Conservation (phyloP, 2,113 vertebrate genomes). For the Lethenteron reissneri region DNA sequence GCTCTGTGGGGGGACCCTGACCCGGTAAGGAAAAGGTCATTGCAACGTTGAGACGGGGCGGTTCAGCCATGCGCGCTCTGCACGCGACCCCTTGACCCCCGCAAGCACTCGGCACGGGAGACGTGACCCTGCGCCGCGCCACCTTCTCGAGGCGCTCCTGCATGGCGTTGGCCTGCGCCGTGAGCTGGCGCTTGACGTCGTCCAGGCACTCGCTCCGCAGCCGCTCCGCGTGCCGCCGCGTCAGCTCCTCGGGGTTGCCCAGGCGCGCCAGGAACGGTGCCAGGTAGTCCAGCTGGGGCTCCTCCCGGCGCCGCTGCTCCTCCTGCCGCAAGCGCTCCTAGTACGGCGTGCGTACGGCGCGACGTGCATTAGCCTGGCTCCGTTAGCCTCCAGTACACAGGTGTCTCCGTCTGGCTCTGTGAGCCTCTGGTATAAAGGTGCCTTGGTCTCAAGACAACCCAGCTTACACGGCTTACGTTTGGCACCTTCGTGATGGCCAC, state of each 20-base stretch:
- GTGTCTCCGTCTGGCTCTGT: too few species aligned
- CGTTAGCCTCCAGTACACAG: too few species aligned
- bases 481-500: too few species aligned
- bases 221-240: conserved; percentile 16
- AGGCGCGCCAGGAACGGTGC: conserved; percentile 27
- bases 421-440: too few species aligned
- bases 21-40: neutral
- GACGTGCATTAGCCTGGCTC: too few species aligned
- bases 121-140: conserved; percentile 1
- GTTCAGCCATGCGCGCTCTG: fast-evolving
- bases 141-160: conserved; percentile 42
- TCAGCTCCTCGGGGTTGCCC: conserved; percentile 19
- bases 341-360: too few species aligned
- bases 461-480: too few species aligned
- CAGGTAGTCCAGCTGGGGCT: conserved; percentile 33
- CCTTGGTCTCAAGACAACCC: too few species aligned
- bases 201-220: conserved; percentile 27
- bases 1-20: neutral
- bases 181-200: conserved; percentile 25
- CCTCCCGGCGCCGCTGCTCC: conserved; percentile 21
- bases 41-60: neutral
- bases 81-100: neutral
- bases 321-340: conserved; percentile 13
- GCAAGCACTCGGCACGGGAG: neutral
- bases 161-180: conserved; percentile 30